Conservation (phyloP, 2,113 vertebrate genomes). For the Xiphias gladius region DNA sequence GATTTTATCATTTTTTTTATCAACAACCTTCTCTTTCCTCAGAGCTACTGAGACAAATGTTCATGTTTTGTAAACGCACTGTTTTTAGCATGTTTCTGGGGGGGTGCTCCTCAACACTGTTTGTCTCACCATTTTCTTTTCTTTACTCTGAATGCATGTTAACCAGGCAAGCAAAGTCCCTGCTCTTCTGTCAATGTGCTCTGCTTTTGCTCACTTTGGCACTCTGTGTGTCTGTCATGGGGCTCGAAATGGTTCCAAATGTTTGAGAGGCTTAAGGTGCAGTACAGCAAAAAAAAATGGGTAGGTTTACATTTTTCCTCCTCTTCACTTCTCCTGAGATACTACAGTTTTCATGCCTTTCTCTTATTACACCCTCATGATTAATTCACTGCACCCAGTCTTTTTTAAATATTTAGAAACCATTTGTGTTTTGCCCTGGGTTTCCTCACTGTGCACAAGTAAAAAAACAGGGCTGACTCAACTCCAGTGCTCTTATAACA, state of each 20-base stretch:
- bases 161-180: conserved; percentile 53
- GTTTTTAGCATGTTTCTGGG: conserved; percentile 86
- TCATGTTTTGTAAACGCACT: conserved; percentile 81
- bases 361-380: not conserved
- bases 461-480: conserved; percentile 56
- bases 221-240: conserved; percentile 44
- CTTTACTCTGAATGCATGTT: conserved; percentile 87
- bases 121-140: conserved; percentile 77
- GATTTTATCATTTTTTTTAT: conserved; percentile 13
- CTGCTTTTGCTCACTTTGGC: conserved; percentile 78
- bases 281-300: not conserved
- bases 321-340: not conserved
- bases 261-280: conserved; percentile 34
- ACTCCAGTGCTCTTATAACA: conserved; percentile 42
- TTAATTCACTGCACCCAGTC: not conserved
- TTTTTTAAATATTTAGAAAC: conserved; percentile 42
- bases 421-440: conserved; percentile 23
- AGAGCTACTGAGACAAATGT: conserved; percentile 48
- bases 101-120: conserved; percentile 63
- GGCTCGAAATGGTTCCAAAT: conserved; percentile 46
- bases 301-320: not conserved
- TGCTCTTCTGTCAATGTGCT: conserved; percentile 78
- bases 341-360: not conserved
- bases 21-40: conserved; percentile 16
- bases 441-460: conserved; percentile 30